phyloP scores from a whole-genome alignment of 2,113 vertebrate genomes.

The Cygnus atratus region DNA sequence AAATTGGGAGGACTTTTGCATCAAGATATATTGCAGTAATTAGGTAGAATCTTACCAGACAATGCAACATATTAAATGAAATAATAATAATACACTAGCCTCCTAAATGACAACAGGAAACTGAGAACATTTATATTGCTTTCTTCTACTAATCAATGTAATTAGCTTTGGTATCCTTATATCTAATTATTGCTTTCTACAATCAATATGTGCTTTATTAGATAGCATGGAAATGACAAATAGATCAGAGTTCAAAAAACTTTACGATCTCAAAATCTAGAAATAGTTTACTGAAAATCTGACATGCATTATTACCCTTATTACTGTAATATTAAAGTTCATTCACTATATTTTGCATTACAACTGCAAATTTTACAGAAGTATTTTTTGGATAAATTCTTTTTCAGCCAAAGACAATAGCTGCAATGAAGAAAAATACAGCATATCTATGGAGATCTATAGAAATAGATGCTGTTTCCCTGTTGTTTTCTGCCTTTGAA shows the following conservation, averaged over 20 bases:
- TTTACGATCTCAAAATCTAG: not conserved
- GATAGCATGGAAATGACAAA: conserved; percentile 30
- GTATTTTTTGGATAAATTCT: not conserved
- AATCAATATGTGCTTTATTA: conserved; percentile 53
- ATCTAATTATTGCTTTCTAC: conserved; percentile 53
- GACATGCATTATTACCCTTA: not conserved
- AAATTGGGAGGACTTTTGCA: not conserved
- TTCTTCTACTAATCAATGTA: conserved; percentile 45
- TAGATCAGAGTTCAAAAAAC: not conserved
- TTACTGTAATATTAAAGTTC: conserved; percentile 5
- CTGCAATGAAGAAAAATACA: not conserved
- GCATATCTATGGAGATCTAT: not conserved
- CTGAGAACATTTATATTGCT: not conserved
- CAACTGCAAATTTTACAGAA: not conserved
- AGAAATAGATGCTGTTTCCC: not conserved
- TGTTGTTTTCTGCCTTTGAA: not conserved
- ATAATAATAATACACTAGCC: not conserved
- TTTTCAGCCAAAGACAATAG: not conserved
- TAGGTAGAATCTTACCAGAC: not conserved
- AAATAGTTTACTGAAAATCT: not conserved
- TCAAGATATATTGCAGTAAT: not conserved
- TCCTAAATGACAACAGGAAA: conserved; percentile 16
- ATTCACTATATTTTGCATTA: not conserved
- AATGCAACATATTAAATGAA: not conserved
- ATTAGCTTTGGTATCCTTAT: conserved; percentile 37